phyloP scores from a whole-genome alignment of 2,113 vertebrate genomes.

The human (Homo sapiens) region DNA sequence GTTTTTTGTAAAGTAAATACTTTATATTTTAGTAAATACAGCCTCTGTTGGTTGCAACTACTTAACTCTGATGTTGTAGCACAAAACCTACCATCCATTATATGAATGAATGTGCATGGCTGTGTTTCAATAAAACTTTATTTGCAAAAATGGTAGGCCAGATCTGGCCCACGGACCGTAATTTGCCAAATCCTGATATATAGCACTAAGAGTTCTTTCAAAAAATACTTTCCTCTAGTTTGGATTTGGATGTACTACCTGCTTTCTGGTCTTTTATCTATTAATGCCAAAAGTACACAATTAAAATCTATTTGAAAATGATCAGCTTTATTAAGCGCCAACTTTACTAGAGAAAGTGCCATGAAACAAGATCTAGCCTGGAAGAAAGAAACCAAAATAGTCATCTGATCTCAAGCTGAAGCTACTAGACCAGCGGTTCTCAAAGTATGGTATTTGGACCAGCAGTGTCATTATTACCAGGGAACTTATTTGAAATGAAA shows the following conservation, averaged over 20 bases:
- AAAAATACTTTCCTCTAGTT: not conserved
- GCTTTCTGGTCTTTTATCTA: conserved; percentile 11
- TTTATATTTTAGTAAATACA: not conserved
- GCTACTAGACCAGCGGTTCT: not conserved
- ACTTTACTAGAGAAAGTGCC: not conserved
- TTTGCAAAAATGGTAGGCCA: not conserved
- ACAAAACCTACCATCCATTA: not conserved
- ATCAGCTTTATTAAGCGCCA: not conserved
- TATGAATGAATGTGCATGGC: not conserved
- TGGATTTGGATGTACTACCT: not conserved
- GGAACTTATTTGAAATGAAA: not conserved
- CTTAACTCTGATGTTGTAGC: not conserved
- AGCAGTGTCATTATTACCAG: not conserved
- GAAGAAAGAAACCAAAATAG: conserved; percentile 19
- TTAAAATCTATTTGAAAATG: conserved; percentile 45
- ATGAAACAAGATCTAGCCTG: not conserved
- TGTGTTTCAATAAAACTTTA: conserved; percentile 31
- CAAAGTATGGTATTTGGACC: not conserved
- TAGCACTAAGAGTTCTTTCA: not conserved
- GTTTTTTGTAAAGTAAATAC: conserved; percentile 18
- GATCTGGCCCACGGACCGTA: not conserved
- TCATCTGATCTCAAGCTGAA: not conserved
- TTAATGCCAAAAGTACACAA: not conserved
- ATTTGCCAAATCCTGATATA: not conserved
- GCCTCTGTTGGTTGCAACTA: not conserved